Conservation (phyloP, 1,140 invertebrate genomes). For the Euwallacea fornicatus region DNA sequence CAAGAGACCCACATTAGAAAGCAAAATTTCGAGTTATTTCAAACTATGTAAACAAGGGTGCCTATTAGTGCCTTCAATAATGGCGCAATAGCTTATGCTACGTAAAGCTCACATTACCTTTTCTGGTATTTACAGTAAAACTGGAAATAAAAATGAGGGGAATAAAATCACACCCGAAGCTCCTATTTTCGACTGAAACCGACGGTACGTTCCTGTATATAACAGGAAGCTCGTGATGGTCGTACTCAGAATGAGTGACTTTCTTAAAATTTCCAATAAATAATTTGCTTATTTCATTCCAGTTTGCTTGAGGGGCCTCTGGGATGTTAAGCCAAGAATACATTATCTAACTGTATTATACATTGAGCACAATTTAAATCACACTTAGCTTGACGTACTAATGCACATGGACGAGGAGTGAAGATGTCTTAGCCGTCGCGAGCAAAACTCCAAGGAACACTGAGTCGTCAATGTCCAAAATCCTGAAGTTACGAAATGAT, state of each 20-base stretch:
- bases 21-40: too few species aligned
- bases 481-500: constrained; percentile 24
- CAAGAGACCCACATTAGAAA: too few species aligned
- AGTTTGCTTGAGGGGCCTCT: constrained; percentile 45
- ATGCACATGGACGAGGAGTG: background rate
- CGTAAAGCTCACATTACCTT: constrained; percentile 58
- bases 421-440: constrained; percentile 7
- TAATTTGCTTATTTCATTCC: constrained; percentile 46
- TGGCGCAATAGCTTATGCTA: too few species aligned
- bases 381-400: background rate
- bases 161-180: constrained; percentile 55
- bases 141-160: constrained; percentile 64
- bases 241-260: constrained; percentile 66
- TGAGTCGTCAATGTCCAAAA: constrained; percentile 29
- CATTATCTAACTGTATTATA: constrained; percentile 41
- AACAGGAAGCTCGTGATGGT: constrained; percentile 62
- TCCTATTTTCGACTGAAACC: constrained; percentile 44
- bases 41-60: too few species aligned
- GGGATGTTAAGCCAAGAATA: constrained; percentile 50
- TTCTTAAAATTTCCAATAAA: constrained; percentile 62
- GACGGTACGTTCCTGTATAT: constrained; percentile 60
- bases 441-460: constrained; percentile 18
- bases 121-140: constrained; percentile 65
- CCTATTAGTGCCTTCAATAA: too few species aligned
- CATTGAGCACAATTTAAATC: background rate